phyloP scores from a whole-genome alignment of 2,888 invertebrate genomes.

The Stenchaetothrips biformis region DNA sequence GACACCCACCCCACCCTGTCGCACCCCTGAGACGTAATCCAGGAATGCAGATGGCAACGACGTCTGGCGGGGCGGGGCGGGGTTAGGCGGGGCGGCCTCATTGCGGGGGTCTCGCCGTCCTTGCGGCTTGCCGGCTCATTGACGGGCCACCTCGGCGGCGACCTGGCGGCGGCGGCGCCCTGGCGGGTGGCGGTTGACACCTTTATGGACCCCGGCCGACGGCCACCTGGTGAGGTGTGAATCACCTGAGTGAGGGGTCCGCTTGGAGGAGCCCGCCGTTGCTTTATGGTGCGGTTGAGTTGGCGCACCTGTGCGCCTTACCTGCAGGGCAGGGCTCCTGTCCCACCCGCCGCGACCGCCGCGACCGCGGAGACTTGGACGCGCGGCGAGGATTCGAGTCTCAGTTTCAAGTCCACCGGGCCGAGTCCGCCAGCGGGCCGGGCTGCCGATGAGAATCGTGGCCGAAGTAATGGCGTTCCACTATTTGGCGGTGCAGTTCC shows the following conservation, averaged over 20 bases:
- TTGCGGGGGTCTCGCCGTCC: not conserved
- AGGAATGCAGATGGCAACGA: conserved; percentile 2
- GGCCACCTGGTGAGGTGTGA: no score
- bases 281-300: not conserved
- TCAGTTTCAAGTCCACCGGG: not conserved
- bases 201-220: not conserved
- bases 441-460: not conserved
- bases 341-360: not conserved
- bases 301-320: not conserved
- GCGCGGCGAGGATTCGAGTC: not conserved
- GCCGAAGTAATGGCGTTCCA: not conserved
- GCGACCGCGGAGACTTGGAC: not conserved
- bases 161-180: not conserved
- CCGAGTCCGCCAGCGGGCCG: not conserved
- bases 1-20: not conserved
- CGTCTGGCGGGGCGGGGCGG: not conserved
- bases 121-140: not conserved
- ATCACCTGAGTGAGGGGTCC: not conserved
- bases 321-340: not conserved
- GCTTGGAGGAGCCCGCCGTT: no score
- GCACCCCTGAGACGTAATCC: conserved; percentile 1
- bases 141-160: not conserved
- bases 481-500: not conserved
- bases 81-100: not conserved
- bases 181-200: not conserved